Evolutionary conservation across 2,113 vertebrate genomes (phyloP).

Genomic region (Todiramphus saurophagus): DNA sequence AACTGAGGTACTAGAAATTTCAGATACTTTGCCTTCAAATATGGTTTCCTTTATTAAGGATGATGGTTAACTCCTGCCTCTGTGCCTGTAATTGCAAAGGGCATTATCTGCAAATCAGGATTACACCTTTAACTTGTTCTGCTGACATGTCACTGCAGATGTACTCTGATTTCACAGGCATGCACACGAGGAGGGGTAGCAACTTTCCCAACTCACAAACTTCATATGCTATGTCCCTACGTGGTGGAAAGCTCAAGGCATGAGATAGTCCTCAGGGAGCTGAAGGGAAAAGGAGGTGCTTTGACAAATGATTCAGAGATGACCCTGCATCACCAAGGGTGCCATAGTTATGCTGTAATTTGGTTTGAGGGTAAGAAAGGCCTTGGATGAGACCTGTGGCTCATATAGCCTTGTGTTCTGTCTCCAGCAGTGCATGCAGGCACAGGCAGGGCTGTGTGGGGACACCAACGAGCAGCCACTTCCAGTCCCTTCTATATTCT

Average conservation of each 20-base stretch:
- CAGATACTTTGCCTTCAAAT: neutral
- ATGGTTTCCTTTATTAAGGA: neutral
- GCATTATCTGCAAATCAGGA: too few species aligned
- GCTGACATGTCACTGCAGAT: too few species aligned
- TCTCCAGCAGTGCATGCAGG: neutral
- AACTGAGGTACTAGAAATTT: neutral
- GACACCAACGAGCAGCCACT: fast-evolving
- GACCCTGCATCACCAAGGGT: neutral
- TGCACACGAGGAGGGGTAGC: too few species aligned
- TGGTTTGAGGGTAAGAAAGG: neutral
- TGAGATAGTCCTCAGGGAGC: too few species aligned
- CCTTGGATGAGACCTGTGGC: neutral
- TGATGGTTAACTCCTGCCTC: too few species aligned
- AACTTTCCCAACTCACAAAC: too few species aligned
- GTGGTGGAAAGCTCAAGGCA: too few species aligned
- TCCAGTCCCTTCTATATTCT: neutral
- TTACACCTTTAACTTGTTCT: too few species aligned
- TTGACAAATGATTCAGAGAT: fast-evolving
- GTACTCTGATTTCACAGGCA: too few species aligned
- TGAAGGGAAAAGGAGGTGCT: neutral
- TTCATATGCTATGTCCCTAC: too few species aligned
- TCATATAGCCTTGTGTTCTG: fast-evolving
- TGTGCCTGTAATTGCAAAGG: too few species aligned
- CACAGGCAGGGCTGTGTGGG: neutral
- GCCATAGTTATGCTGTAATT: fast-evolving